Base-by-base conservation (phyloP, 2,797 vertebrate species). In the Discoglossus pictus region DNA sequence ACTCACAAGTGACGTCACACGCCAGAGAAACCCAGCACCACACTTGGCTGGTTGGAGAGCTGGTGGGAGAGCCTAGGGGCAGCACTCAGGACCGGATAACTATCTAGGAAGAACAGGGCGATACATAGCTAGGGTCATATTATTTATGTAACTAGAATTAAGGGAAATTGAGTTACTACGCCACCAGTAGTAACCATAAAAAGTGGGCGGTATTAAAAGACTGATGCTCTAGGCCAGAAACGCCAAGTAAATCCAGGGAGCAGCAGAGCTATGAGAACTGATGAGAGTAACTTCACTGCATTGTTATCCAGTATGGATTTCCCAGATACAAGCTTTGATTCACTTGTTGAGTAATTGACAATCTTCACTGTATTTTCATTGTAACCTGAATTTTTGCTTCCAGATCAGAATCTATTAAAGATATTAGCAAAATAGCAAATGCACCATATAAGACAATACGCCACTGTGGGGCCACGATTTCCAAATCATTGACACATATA, bases 271-370 rank as follows among this genome's bases (percentile, higher is more conserved):
- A 93, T 60, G 12, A 98, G 76, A 16, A 98, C 75, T 0, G 92
- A 92, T 56, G 97, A 96, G 81, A 99, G 97, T 18, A 99, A 92
- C 77, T 98, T 99, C n/a, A 98, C 95, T 0, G 90, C 87, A 0
- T 97, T 99, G 88, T 98, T 98, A 81, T 99, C 96, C 36, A 99
- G 73, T 74, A 99, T 93, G 11, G 95, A 91, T 73, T 94, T 98
- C 40, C 97, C 96, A 48, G 92, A 88, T 78, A 99, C 92, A 60
- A 92, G 70, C 69, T 72, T 87, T n/a, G 90, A 88, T 16, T 87
- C 90, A 23, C 79, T 77, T 0, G 91, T 87, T 69, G 93, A 85
- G 46, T 90, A 90, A 55, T 78, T 89, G 73, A 99, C 94, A 76
- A 98, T 93, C 83, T 92, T 92, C 63, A 92, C 91, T 6, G 83